A percentile compares a stretch with the other conserved stretches of the same genome.
These are phyloP conservation scores for Triops cancriformis DNA, from an alignment of 1,140 invertebrate species.

Conservation along the genomic window DNA sequence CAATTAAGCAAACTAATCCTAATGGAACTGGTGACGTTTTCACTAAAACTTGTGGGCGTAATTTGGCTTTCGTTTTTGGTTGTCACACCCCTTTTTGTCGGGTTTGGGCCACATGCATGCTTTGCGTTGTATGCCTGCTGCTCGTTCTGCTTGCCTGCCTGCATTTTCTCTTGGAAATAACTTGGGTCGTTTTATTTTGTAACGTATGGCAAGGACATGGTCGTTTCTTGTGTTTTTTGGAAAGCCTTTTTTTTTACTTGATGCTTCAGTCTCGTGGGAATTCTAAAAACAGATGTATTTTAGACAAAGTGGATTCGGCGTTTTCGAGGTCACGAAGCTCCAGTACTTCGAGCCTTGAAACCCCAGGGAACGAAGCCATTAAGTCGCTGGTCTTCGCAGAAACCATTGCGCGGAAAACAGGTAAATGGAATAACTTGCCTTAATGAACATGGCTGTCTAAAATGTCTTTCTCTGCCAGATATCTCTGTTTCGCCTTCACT, in stretches of 20 bases:
- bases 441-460: conserved; percentile 21
- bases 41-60: conserved; percentile 17
- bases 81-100: not conserved
- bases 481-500: conserved; percentile 69
- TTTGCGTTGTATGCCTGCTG: not conserved
- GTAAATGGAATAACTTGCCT: conserved; percentile 45
- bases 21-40: not conserved
- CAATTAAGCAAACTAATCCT: not conserved
- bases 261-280: not conserved
- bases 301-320: conserved; percentile 92
- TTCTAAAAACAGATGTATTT: conserved; percentile 15
- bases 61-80: conserved; percentile 3
- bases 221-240: not conserved
- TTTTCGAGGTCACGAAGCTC: conserved; percentile 92
- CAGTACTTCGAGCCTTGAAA: conserved; percentile 94
- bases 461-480: conserved; percentile 48
- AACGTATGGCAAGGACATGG: not conserved
- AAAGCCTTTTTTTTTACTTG: not conserved
- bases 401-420: conserved; percentile 87
- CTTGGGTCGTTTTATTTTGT: not conserved
- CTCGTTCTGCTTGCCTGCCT: not conserved
- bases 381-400: conserved; percentile 93
- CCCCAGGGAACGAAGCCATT: conserved; percentile 89
- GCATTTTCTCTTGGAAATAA: not conserved
- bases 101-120: conserved; percentile 2